phyloP scores from a whole-genome alignment of 2,113 vertebrate species.

The Rissa tridactyla region DNA sequence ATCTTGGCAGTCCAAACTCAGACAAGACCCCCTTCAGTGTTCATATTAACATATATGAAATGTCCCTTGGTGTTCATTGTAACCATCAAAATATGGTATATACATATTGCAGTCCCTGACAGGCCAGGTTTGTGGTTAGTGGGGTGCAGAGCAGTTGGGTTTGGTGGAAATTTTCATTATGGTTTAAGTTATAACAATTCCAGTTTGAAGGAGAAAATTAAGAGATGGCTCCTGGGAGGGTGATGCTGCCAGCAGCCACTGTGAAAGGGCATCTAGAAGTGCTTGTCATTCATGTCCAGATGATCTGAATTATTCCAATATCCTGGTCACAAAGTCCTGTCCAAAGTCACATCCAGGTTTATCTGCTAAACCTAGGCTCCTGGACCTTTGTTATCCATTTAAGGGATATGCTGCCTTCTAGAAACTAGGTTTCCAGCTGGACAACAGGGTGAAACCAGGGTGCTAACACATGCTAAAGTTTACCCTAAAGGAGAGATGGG shows the following conservation, averaged over 20 bases:
- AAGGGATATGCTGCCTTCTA: neutral
- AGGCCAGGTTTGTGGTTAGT: neutral
- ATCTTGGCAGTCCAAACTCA: neutral
- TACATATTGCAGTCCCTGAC: rapidly evolving
- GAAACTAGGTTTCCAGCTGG: neutral
- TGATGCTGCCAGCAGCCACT: neutral
- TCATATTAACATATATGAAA: neutral
- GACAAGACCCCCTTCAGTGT: neutral
- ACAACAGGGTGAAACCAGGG: neutral
- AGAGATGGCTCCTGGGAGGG: neutral
- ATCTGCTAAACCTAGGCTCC: neutral
- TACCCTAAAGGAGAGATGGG: neutral
- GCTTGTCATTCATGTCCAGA: rapidly evolving
- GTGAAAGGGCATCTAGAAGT: neutral
- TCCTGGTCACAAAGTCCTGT: too few species aligned
- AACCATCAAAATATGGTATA: neutral
- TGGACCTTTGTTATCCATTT: neutral
- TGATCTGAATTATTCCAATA: neutral
- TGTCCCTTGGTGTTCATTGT: neutral
- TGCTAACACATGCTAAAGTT: neutral
- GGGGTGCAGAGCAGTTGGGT: neutral
- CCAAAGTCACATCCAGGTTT: neutral
- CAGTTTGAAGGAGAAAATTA: neutral
- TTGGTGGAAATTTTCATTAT: neutral
- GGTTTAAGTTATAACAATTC: neutral